Evolutionary conservation across 2,113 vertebrate species (phyloP), one percentile per base, ranked within the genome.

Genomic region (Diphyllodes magnificus): DNA sequence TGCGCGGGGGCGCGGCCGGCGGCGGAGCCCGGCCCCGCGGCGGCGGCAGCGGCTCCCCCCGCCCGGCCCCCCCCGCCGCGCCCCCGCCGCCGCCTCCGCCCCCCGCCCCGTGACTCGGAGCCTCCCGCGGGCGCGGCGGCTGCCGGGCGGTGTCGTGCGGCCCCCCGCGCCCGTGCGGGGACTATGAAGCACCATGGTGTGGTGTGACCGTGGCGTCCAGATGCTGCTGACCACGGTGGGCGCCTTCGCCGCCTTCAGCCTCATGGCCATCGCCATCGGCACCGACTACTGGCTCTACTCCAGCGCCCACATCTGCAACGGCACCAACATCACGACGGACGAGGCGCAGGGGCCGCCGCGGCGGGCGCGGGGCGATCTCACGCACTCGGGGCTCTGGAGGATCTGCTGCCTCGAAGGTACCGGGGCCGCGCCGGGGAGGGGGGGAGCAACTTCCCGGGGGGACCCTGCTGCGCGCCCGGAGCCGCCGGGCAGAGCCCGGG

Each of bases 221-320:
- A 98, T 98, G 97, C 95, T 99, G 94, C 98, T 99, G 97, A 98
- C 99, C 97, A 98, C 98, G 82, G 98, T 97, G 94, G 99, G 99
- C 64, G 99, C 99, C 93, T 99, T 99, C 95, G 98, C 98, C 53
- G 99, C 99, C 88, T 99, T 99, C 97, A 98, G 99, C 95, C 99
- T 99, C 93, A 99, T 99, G 99, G 98, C 98, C 97, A 98, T 99
- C 97, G 99, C 99, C 97, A 99, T 99, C 95, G 99, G 99, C 82
- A 99, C 99, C 90, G 99, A 99, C 97, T 99, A 99, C 97, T 99
- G 99, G 99, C 98, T 99, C 27, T 99, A 99, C 98, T 99, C 99
- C 64, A 98, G 99, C 95, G 99, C 99, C 68, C 97, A 99, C 97
- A 98, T 99, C 98, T 99, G 99, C 97, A 99, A 99, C 97, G 97